phyloP scores from a whole-genome alignment of 2,113 vertebrate species.

The Tragelaphus imberbis region DNA sequence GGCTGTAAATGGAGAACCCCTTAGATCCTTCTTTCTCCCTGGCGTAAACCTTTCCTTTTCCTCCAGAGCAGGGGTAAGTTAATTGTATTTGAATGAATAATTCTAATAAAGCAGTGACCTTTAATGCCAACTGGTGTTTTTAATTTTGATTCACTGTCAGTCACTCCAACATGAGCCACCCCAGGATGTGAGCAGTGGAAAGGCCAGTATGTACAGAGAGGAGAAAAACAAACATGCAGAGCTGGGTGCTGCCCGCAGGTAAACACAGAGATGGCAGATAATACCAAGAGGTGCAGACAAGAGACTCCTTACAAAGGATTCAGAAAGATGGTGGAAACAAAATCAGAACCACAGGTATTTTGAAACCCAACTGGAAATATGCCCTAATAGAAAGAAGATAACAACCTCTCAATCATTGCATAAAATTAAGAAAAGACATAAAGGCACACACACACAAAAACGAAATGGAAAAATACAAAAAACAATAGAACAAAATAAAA shows the following conservation, averaged over 20 bases:
- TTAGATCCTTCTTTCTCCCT: conserved; percentile 40
- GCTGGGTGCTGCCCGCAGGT: conserved; percentile 71
- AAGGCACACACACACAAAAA: background rate
- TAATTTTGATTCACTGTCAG: conserved; percentile 82
- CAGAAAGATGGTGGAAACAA: conserved; percentile 70
- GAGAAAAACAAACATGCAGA: conserved; percentile 78
- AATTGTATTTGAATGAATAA: conserved; percentile 82
- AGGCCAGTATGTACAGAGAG: conserved; percentile 79
- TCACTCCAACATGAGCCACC: conserved; percentile 74
- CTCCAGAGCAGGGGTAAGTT: conserved; percentile 68
- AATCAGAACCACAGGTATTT: conserved; percentile 65
- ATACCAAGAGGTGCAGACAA: conserved; percentile 69
- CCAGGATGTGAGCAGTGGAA: conserved; percentile 67
- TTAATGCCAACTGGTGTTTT: conserved; percentile 82
- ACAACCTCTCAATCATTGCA: background rate
- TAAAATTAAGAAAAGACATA: background rate
- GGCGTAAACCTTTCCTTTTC: conserved; percentile 45
- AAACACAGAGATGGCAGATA: conserved; percentile 72
- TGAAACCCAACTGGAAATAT: conserved; percentile 16
- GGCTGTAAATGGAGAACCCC: conserved; percentile 47
- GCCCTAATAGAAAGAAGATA: background rate
- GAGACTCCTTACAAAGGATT: conserved; percentile 65
- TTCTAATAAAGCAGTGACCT: conserved; percentile 85
- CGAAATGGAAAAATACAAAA: conserved; percentile 24
- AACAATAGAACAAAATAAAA: background rate